Conservation (phyloP, 2,113 vertebrate species). For the Zapornia atra region DNA sequence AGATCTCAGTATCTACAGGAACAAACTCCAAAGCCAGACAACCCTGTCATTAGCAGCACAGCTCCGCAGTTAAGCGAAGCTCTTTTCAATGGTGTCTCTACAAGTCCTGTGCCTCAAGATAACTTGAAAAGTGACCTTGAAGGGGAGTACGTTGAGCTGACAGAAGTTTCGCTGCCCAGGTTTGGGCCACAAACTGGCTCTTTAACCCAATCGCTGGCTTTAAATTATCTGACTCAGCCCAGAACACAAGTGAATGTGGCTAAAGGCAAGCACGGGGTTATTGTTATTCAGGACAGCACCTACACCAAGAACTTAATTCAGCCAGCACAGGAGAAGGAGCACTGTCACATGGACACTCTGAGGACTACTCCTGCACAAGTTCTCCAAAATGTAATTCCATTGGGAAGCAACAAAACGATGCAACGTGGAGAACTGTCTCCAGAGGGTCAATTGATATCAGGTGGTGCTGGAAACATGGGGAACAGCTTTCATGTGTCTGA, state of each 20-base stretch:
- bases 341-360: not conserved
- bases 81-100: conserved; percentile 34
- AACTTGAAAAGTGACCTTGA: conserved; percentile 68
- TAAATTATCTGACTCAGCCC: conserved; percentile 71
- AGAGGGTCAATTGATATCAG: not conserved
- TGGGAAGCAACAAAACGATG: not conserved
- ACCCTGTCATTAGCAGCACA: not conserved
- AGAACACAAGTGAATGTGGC: conserved; percentile 50
- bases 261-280: not conserved
- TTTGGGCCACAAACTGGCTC: conserved; percentile 81
- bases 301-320: conserved; percentile 56
- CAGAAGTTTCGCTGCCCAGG: conserved; percentile 71
- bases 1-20: not conserved
- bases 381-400: not conserved
- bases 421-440: not conserved
- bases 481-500: not conserved
- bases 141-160: conserved; percentile 85
- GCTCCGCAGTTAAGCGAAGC: not conserved
- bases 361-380: not conserved
- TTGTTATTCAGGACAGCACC: not conserved
- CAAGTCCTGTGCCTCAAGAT: not conserved
- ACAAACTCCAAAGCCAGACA: not conserved
- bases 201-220: conserved; percentile 73
- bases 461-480: not conserved
- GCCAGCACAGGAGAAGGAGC: conserved; percentile 10